These are phyloP conservation scores for Axea sp. DNA, from an alignment of 2,888 invertebrate species.

Conservation along the genomic window DNA sequence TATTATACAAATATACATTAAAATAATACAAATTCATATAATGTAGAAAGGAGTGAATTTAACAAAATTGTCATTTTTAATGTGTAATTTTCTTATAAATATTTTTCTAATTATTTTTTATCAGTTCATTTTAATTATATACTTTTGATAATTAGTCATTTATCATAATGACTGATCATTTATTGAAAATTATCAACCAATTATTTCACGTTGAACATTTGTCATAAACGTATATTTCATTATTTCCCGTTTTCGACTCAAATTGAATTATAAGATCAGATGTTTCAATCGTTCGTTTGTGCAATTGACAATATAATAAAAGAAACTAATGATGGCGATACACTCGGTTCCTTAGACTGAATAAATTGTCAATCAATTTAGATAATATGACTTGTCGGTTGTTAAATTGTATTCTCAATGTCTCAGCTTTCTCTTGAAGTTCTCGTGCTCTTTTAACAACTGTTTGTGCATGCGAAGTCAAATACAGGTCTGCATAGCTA, in stretches of 20 bases:
- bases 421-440: constrained; percentile 57
- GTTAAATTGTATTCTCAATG: constrained; percentile 49
- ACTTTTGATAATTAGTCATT: too few relatives aligned
- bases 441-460: constrained; percentile 60
- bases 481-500: constrained; percentile 50
- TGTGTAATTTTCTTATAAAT: too few relatives aligned
- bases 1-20: too few relatives aligned
- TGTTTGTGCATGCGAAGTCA: constrained; percentile 54
- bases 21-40: too few relatives aligned
- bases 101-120: too few relatives aligned
- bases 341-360: constrained; percentile 18
- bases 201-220: too few relatives aligned
- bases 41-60: too few relatives aligned
- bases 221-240: too few relatives aligned
- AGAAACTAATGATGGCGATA: constrained; percentile 21
- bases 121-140: too few relatives aligned
- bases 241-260: constrained; percentile 1
- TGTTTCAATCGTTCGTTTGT: neutral
- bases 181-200: too few relatives aligned
- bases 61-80: too few relatives aligned
- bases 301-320: constrained; percentile 26
- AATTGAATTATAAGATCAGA: neutral
- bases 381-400: constrained; percentile 48
- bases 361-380: constrained; percentile 61
- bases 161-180: too few relatives aligned